Conservation (phyloP, 2,888 invertebrate species). For the Urechis unicinctus region DNA sequence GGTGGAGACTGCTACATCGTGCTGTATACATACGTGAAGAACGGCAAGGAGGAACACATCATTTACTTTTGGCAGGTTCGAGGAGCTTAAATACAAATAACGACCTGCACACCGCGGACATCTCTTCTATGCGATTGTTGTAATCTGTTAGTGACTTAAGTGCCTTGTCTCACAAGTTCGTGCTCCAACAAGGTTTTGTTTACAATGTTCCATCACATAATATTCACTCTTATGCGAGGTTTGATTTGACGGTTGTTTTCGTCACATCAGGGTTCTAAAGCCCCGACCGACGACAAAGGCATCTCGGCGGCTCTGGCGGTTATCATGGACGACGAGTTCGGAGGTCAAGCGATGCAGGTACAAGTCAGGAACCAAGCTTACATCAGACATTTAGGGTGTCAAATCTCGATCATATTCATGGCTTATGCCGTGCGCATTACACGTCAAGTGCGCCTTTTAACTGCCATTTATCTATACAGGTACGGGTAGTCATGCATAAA, state of each 20-base stretch:
- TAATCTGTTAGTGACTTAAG: too few relatives aligned
- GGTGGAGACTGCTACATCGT: conserved; percentile 76
- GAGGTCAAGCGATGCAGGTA: conserved; percentile 34
- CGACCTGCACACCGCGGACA: too few relatives aligned
- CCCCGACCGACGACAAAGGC: conserved; percentile 67
- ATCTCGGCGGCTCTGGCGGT: conserved; percentile 57
- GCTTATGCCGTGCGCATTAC: too few relatives aligned
- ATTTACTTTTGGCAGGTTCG: conserved; percentile 70
- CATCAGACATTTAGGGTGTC: background rate
- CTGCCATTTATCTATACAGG: conserved; percentile 30
- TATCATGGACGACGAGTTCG: conserved; percentile 52
- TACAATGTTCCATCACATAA: too few relatives aligned
- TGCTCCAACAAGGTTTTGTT: too few relatives aligned
- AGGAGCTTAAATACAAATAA: too few relatives aligned
- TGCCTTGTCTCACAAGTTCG: too few relatives aligned
- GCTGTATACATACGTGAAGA: conserved; percentile 64
- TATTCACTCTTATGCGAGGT: too few relatives aligned
- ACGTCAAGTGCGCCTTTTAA: too few relatives aligned
- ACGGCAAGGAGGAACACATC: conserved; percentile 58
- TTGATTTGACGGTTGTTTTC: too few relatives aligned
- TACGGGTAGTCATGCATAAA: conserved; percentile 76
- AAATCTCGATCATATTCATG: background rate
- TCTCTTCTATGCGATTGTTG: too few relatives aligned
- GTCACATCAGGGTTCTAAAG: conserved; percentile 67
- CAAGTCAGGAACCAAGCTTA: background rate